Base-by-base conservation (phyloP, 1,140 invertebrate species). In the Panulirus ornatus region DNA sequence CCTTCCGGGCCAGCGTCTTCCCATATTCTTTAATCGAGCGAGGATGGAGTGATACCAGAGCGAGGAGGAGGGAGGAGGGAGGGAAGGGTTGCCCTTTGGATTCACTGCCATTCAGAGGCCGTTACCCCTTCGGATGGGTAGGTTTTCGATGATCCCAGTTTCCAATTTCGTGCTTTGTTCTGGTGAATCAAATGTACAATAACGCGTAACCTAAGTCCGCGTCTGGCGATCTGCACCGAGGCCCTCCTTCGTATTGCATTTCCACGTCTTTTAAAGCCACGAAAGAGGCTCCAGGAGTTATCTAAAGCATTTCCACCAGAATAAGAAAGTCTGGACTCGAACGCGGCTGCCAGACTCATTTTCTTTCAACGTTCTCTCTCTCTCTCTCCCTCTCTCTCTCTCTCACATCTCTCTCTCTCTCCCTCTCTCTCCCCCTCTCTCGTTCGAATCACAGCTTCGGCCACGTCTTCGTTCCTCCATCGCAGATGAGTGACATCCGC, bases 11-110 rank as follows among this genome's bases (percentile, higher is more conserved):
- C 14, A 22, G 47, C 73, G 88, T 83, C 71, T 90, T 84, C 82
- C 88, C 88, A 85, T 90, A 84, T 90, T 90, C 88, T 85, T 84
- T 90, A 90, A 90, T 90, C 88, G 83, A 84, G 54, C 58, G 73
- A 70, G 83, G 71, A 90, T 14, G 51, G 54, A 90, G 81, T 63
- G 38, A 84, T 78, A 84, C 85, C 71, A 78, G 40, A 42, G 34
- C 30, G 44, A 54, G 76, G n/a, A n/a, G n/a, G n/a, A n/a, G n/a
- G n/a, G n/a, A n/a, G n/a, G n/a, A n/a, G n/a, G n/a, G n/a, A n/a
- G n/a, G n/a, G n/a, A n/a, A n/a, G n/a, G 8, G 9, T 14, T 5
- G 14, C 30, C 16, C 51, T 85, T 84, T 44, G 44, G 71, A 84
- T 78, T 51, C 75, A 44, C 11, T 34, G 30, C 40, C 34, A 58